Evolutionary conservation across 1,140 invertebrate genomes (phyloP), one percentile per base, ranked within the genome.

Genomic region (Paralvinella palmiformis): DNA sequence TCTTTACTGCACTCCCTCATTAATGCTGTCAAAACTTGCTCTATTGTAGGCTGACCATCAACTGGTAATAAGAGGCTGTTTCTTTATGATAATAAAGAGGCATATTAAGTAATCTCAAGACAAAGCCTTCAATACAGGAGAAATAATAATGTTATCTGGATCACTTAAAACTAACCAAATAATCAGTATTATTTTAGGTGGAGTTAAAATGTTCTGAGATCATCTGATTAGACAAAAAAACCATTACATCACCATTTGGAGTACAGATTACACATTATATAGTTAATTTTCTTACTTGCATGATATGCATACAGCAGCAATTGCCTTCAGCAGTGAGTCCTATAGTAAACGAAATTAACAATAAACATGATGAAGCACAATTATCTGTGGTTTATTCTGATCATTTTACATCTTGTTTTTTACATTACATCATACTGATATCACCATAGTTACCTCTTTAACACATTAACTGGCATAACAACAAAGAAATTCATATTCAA

Each of bases 1-100:
- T 91, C 88, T 72, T 93, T 94, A 58, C 85, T 85, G 68, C 88
- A 88, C 81, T 95, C 92, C 70, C 85, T 85, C 2, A 92, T 77
- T 5, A 85, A 85, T 60, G 88, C 86, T 1, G 91, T 80, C 41
- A 91, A 83, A 66, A 81, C 72, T 58, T 68, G 44, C 10, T 67
- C 55, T 31, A 72, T 44, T 33, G 55, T 68, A 36, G 71, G 68
- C 37, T 73, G 67, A 27, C 48, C 64, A n/a, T 60, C 57, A 33
- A 29, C 15, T 5, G 52, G 36, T 36, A 5, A 52, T 10, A 24
- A 52, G 5, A 52, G 20, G n/a, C n/a, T n/a, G n/a, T n/a, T n/a
- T n/a, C n/a, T n/a, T n/a, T n/a, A n/a, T n/a, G n/a, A n/a, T n/a
- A n/a, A n/a, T n/a, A n/a, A n/a, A n/a, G n/a, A n/a, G n/a, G n/a